Evolutionary conservation across 2,888 invertebrate species (phyloP).

Genomic region (Noctua janthe): DNA sequence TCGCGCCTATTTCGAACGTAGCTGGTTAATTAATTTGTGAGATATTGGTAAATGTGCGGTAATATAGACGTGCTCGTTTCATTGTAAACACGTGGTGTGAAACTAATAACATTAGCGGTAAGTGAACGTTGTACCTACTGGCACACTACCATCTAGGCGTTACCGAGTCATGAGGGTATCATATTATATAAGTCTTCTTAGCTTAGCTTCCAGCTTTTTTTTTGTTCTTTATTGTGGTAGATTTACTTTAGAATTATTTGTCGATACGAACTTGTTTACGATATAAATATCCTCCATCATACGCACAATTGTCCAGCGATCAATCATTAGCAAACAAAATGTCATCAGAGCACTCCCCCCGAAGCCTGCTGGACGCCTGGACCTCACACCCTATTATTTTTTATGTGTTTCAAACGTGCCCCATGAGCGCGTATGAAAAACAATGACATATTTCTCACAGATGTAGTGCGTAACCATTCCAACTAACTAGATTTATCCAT

Average conservation of each 20-base stretch:
- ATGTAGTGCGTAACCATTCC: background rate
- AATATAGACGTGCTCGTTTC: constrained; percentile 15
- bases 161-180: background rate
- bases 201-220: background rate
- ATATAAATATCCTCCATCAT: constrained; percentile 52
- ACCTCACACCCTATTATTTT: constrained; percentile 38
- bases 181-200: constrained; percentile 3
- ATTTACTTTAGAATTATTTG: constrained; percentile 14
- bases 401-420: constrained; percentile 28
- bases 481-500: constrained; percentile 1
- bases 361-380: constrained; percentile 10
- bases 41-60: constrained; percentile 35
- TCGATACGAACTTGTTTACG: constrained; percentile 18
- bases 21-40: constrained; percentile 55
- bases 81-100: constrained; percentile 25
- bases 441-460: constrained; percentile 8
- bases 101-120: constrained; percentile 39
- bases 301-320: constrained; percentile 64
- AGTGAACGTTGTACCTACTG: constrained; percentile 15
- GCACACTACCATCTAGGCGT: background rate
- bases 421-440: background rate
- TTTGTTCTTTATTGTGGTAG: background rate
- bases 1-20: constrained; percentile 43
- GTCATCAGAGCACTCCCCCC: constrained; percentile 60
- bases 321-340: constrained; percentile 74